A percentile compares a stretch with the other conserved stretches of the same genome.
phyloP scores from a whole-genome alignment of 2,888 invertebrate genomes.

The Phragmatobia fuliginosa region DNA sequence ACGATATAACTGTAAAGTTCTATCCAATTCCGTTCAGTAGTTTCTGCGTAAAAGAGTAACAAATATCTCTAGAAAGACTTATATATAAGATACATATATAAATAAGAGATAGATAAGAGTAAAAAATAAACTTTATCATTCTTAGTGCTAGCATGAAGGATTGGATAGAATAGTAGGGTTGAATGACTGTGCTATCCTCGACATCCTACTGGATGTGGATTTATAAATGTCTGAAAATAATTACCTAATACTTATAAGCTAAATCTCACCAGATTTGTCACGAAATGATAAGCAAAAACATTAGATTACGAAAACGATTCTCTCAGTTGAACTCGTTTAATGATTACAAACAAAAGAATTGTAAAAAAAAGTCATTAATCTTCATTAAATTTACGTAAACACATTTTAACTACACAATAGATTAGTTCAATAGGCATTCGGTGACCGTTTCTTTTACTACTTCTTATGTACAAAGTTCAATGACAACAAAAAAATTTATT shows the following conservation, averaged over 20 bases:
- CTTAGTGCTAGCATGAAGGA: no score
- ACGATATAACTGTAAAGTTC: no score
- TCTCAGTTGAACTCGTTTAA: background rate
- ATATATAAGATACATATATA: no score
- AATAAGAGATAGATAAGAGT: no score
- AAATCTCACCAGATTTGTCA: background rate
- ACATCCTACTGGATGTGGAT: background rate
- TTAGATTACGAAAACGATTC: background rate
- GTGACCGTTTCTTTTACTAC: slow-evolving; percentile 1
- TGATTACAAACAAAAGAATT: background rate
- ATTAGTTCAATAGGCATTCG: background rate
- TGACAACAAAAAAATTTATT: slow-evolving; percentile 9
- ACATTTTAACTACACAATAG: slow-evolving; percentile 7
- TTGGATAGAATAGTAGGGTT: no score
- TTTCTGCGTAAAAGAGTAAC: no score
- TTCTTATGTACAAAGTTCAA: slow-evolving; percentile 16
- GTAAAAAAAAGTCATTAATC: background rate
- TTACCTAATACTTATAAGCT: background rate
- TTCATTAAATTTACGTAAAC: slow-evolving; percentile 3
- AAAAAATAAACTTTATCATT: no score
- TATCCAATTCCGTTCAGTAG: no score
- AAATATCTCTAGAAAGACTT: no score
- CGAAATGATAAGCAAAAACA: background rate
- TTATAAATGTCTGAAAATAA: background rate
- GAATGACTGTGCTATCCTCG: no score